Evolutionary conservation across 2,888 invertebrate genomes (phyloP), one percentile per base, ranked within the genome.

Genomic region (Baronia brevicornis): DNA sequence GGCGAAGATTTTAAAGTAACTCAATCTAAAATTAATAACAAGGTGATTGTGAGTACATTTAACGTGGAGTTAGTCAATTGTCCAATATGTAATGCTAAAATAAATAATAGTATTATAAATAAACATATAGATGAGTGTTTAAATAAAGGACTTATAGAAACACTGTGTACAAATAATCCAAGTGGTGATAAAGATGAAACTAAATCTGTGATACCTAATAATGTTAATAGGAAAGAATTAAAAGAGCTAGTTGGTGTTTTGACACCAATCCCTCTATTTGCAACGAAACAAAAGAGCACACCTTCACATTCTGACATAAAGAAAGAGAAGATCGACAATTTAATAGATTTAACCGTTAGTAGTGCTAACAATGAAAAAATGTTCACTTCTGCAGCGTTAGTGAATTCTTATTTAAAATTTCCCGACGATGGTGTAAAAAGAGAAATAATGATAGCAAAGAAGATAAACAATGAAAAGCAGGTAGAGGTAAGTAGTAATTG

Each of bases 71-170:
- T 58, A 37, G 71, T 84, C 2, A 53, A 71, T 17, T 88, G 88
- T 56, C 87, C 87, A 4, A 59, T 85, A 32, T 88, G 88, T 53
- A 63, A 60, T 38, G 26, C 33, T 5, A 59, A 63, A 48, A 48
- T 86, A 13, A 47, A 46, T 20, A 54, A 47, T 37, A 46, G 46
- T 24, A 46, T 61, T 39, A 80, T 87, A 39, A 84, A 86, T 41
- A 49, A 36, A 24, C 85, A 85, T 52, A 46, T 84, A 46, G 80
- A 84, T 56, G 74, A 77, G 54, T 85, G 85, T 53, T 51, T 85
- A 6, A 82, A 78, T 43, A 77, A 58, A 51, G 70, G 66, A 18
- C 43, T 73, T 0, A 63, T 82, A 36, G 58, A 69, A 21, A 56
- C 56, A 39, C 43, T 78, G 21, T 43, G 43, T 22, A 50, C 47